Base-by-base conservation (phyloP, 30 jellyfish, hydroid and myxozoan species). In the Aurelia sp. region DNA sequence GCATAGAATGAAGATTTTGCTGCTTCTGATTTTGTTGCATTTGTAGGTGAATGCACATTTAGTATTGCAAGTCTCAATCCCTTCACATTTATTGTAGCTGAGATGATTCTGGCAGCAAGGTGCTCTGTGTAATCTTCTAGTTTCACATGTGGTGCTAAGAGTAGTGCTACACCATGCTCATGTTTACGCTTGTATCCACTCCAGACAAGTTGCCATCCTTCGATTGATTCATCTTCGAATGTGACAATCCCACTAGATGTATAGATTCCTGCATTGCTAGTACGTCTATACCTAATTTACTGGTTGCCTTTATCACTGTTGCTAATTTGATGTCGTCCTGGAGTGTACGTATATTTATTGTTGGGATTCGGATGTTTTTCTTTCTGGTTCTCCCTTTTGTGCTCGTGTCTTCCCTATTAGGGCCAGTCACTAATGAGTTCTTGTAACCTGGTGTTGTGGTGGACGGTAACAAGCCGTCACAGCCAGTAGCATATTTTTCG, bases 131-230 rank as follows among this genome's bases (percentile, higher is more conserved):
- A 31, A 13, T 16, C 15, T 65, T 65, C 38, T 0, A 31, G 38
- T 13, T 65, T 65, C 76, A 65, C 18, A 31, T 31, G 76, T 65
- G 76, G 76, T 16, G 76, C 48, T 65, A 65, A 65, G 76, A 65
- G 76, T 65, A 65, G 30, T 65, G 76, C 76, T 31, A 65, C 76
- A 16, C 76, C 76, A 20, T 65, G 76, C 21, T 65, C 76, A 16
- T 65, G 18, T 22, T 31, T 65, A 13, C 76, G 38, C 30, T 65
- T 0, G 15, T 13, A 2, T 13, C 76, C 76, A 65, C 76, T 65
- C 76, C 76, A 65, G 30, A 65, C 16, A 13, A 65, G 30, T 65
- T 65, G 76, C 38, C 48, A 65, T 13, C 76, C 76, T 13, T 65
- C 21, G 30, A 65, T 16, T 65, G 76, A 65, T 16, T 65, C 76